Conservation (phyloP, 2,888 invertebrate genomes). For the Oxystoma pomonae region DNA sequence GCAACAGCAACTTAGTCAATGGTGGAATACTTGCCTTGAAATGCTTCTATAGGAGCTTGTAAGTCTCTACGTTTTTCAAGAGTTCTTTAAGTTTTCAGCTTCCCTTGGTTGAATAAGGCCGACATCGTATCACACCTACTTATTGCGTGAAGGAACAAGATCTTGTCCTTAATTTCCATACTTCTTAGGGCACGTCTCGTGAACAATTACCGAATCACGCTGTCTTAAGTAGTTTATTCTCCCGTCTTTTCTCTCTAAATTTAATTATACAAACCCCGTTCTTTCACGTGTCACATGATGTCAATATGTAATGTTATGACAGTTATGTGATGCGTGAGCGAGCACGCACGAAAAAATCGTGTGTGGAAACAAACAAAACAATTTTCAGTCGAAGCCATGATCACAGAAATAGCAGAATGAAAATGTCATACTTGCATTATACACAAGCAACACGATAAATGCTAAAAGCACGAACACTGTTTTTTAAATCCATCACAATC, state of each 20-base stretch:
- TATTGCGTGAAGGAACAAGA: slow-evolving; percentile 1
- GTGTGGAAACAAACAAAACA: too few relatives aligned
- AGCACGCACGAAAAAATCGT: too few relatives aligned
- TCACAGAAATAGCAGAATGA: too few relatives aligned
- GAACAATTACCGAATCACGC: too few relatives aligned
- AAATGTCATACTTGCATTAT: too few relatives aligned
- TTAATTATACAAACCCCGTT: neutral
- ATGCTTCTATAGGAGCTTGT: neutral
- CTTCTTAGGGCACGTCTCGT: neutral
- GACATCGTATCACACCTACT: slow-evolving; percentile 4
- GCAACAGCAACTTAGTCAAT: neutral
- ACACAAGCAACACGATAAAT: too few relatives aligned
- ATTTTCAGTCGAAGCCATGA: too few relatives aligned
- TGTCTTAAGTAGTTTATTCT: too few relatives aligned
- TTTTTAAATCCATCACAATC: too few relatives aligned
- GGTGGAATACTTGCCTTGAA: neutral
- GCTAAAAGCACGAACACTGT: too few relatives aligned
- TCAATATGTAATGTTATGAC: too few relatives aligned
- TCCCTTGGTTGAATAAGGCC: slow-evolving; percentile 2
- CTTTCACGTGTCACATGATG: neutral
- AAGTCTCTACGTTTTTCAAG: slow-evolving; percentile 5
- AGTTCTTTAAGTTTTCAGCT: neutral
- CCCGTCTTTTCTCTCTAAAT: neutral
- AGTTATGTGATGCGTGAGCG: too few relatives aligned
- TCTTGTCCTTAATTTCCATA: neutral